Percentiles rank a stretch among this genome's conserved stretches.
Conservation (phyloP, 2,888 invertebrate species). For the Nephrocerus scutellatus region DNA sequence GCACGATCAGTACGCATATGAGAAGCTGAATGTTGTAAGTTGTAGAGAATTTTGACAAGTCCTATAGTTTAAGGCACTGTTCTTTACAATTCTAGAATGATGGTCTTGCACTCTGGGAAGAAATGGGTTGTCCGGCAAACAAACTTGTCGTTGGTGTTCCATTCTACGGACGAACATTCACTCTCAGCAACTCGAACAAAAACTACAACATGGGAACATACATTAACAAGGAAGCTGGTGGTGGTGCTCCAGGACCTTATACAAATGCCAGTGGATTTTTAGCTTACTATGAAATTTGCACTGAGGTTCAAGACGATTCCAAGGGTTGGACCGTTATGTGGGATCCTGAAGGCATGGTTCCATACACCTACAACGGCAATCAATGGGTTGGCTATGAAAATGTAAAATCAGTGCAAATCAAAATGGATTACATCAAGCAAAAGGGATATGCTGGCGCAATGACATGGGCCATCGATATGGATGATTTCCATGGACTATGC, state of each 20-base stretch:
- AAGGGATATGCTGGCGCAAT: conserved; percentile 82
- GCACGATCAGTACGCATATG: conserved; percentile 84
- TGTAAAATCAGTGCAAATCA: conserved; percentile 69
- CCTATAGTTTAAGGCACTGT: background rate
- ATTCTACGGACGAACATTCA: conserved; percentile 82
- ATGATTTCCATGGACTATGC: conserved; percentile 78
- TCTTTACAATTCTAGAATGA: conserved; percentile 59
- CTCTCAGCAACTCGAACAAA: conserved; percentile 71
- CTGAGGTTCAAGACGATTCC: conserved; percentile 60
- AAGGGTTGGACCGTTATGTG: conserved; percentile 77
- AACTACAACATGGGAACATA: conserved; percentile 79
- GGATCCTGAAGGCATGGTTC: conserved; percentile 76
- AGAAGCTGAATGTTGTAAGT: conserved; percentile 81
- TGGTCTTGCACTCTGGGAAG: conserved; percentile 79
- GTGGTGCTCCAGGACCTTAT: conserved; percentile 76
- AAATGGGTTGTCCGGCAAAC: conserved; percentile 79
- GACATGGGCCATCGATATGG: conserved; percentile 87
- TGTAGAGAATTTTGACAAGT: no score
- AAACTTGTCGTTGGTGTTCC: conserved; percentile 84
- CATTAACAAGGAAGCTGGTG: conserved; percentile 85
- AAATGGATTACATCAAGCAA: conserved; percentile 80
- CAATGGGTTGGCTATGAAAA: conserved; percentile 92
- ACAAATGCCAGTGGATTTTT: conserved; percentile 83
- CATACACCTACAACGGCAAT: conserved; percentile 77
- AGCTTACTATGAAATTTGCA: conserved; percentile 81